Evolutionary conservation across 92 coral and sea anemone species (phyloP), one percentile per base, ranked within the genome.

Genomic region (Bergia puertoricense): DNA sequence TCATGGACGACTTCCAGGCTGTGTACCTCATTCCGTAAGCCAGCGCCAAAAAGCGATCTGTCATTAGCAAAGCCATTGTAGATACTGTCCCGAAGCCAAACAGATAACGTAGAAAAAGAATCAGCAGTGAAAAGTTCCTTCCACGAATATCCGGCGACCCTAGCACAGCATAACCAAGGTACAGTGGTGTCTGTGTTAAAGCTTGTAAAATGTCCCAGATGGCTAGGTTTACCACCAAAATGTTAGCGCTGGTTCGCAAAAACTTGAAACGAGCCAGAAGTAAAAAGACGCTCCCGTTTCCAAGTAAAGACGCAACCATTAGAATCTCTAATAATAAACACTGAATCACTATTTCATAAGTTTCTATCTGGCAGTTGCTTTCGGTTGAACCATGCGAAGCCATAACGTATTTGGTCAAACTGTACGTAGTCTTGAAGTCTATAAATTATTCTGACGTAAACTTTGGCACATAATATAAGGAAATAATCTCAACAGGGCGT

Each of bases 221-320:
- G 8, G 92, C 92, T 74, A 90, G 80, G 46, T 90, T 89, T 2
- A 75, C 92, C 1, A 88, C 92, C 22, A 90, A 66, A 82, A 90
- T 51, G 48, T 90, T 90, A 15, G 92, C 92, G 38, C 80, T 82
- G 13, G 92, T 90, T 45, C 90, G 90, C 68, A 90, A 56, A 41
- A 81, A 81, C 85, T 65, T 90, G 68, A 86, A 90, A 30, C 89
- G 88, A 67, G 46, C 66, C 74, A 90, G 76, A 48, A 90, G 77
- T 16, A 81, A 51, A 40, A 85, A 81, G 78, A 87, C 86, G 14
- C 84, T 45, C 9, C 85, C 85, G 85, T 90, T 90, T 44, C 92
- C 92, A 40, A 87, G 76, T 1, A 82, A 14, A 10, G 89, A 51
- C 8, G 81, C 88, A 41, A 90, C 11, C 8, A 87, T 2, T 7